Conservation (phyloP, 2,797 vertebrate genomes). For the Mionectes olivaceus region DNA sequence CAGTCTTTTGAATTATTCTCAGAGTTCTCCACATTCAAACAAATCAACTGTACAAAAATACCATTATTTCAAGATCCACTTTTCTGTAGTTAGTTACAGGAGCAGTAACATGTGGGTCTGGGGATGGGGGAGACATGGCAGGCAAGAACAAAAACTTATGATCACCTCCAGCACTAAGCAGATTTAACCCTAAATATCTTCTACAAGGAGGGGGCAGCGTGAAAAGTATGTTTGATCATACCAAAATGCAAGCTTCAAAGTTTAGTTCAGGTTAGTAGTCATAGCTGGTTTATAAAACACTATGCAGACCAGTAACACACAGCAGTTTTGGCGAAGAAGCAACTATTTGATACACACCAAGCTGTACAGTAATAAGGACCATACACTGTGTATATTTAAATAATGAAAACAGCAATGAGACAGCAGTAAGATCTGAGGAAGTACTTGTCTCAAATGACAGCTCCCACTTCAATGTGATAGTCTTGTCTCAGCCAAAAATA, state of each 20-base stretch:
- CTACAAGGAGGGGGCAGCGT: fast-evolving
- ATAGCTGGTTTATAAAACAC: neutral
- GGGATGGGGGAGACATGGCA: neutral
- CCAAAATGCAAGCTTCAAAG: neutral
- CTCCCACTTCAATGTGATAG: neutral
- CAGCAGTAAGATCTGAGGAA: neutral
- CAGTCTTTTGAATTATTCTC: conserved; percentile 4
- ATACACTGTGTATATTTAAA: neutral
- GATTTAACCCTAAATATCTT: neutral
- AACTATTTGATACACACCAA: neutral
- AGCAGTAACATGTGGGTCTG: neutral
- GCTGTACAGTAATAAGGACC: neutral
- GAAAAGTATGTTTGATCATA: neutral
- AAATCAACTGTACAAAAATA: neutral
- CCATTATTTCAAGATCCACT: neutral
- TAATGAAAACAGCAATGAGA: neutral
- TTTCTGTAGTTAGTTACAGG: neutral
- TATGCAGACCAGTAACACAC: neutral
- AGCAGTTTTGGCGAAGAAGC: neutral
- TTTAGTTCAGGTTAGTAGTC: neutral
- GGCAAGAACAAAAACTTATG: neutral
- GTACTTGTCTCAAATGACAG: neutral
- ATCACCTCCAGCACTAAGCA: neutral
- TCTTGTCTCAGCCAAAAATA: neutral
- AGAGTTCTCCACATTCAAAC: neutral